Conservation (phyloP, 2,797 vertebrate genomes). For the Rallus crepitans region DNA sequence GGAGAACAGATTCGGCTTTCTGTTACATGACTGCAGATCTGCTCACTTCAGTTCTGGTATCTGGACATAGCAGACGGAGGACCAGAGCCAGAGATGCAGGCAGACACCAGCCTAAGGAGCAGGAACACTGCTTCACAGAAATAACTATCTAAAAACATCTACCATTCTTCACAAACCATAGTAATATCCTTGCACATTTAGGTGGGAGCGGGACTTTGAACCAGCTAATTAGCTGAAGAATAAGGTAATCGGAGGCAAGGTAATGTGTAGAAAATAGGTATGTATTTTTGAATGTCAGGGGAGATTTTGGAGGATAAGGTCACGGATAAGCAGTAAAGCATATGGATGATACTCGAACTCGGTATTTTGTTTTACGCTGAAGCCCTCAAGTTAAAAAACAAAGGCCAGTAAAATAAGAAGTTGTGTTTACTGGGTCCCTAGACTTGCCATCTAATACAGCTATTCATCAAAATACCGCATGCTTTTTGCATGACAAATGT, state of each 20-base stretch:
- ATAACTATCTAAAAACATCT: neutral
- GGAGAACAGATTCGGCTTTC: neutral
- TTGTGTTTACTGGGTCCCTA: constrained; percentile 59
- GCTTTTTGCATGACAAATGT: constrained; percentile 26
- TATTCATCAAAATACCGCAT: constrained; percentile 79
- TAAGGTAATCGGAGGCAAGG: neutral
- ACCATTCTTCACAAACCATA: neutral
- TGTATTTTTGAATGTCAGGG: neutral
- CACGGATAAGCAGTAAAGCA: neutral
- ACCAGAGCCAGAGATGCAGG: neutral
- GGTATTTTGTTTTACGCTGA: neutral
- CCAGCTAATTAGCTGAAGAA: neutral
- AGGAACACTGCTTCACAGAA: neutral
- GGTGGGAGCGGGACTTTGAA: neutral
- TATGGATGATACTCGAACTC: neutral
- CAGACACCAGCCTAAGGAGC: neutral
- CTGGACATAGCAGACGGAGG: neutral
- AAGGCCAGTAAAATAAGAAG: constrained; percentile 21
- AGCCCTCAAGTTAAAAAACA: constrained; percentile 20
- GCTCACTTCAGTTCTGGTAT: neutral
- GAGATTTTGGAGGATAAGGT: neutral
- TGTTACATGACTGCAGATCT: neutral
- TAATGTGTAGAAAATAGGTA: neutral
- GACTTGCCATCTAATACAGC: constrained; percentile 68
- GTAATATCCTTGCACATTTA: neutral